These are phyloP conservation scores for Drosophila lacicola DNA, from an alignment of 2,888 invertebrate genomes.

Conservation along the genomic window DNA sequence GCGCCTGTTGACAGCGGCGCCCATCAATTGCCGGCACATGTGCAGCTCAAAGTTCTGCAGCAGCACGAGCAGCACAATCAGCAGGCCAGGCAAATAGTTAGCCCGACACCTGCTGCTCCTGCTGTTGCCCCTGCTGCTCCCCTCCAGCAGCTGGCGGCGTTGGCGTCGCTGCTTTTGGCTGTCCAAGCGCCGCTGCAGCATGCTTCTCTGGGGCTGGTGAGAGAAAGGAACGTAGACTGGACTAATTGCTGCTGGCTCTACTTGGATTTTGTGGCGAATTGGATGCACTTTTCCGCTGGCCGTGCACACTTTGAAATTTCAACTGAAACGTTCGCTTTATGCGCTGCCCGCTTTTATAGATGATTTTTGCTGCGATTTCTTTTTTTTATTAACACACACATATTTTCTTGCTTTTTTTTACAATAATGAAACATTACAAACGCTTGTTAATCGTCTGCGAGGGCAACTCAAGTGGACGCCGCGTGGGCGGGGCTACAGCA, in stretches of 20 bases:
- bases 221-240: not conserved
- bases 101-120: constrained; percentile 13
- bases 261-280: constrained; percentile 1
- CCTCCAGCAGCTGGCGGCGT: constrained; percentile 32
- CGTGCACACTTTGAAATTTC: constrained; percentile 65
- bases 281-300: constrained; percentile 43
- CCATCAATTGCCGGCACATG: constrained; percentile 70
- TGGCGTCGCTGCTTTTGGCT: constrained; percentile 26
- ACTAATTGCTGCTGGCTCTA: constrained; percentile 29
- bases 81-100: constrained; percentile 63
- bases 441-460: constrained; percentile 73
- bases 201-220: constrained; percentile 12
- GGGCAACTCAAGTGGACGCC: constrained; percentile 37
- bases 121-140: constrained; percentile 8
- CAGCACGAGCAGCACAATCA: constrained; percentile 69
- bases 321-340: constrained; percentile 70
- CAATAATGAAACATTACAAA: constrained; percentile 78
- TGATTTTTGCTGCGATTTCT: constrained; percentile 12
- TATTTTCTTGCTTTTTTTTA: constrained; percentile 58
- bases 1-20: constrained; percentile 4
- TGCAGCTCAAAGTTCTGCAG: constrained; percentile 72
- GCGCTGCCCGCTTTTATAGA: constrained; percentile 72
- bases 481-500: not conserved
- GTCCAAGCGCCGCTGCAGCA: constrained; percentile 14
- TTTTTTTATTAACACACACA: constrained; percentile 1